Conservation (phyloP, 2,888 invertebrate genomes). For the Spicauda simplicius region DNA sequence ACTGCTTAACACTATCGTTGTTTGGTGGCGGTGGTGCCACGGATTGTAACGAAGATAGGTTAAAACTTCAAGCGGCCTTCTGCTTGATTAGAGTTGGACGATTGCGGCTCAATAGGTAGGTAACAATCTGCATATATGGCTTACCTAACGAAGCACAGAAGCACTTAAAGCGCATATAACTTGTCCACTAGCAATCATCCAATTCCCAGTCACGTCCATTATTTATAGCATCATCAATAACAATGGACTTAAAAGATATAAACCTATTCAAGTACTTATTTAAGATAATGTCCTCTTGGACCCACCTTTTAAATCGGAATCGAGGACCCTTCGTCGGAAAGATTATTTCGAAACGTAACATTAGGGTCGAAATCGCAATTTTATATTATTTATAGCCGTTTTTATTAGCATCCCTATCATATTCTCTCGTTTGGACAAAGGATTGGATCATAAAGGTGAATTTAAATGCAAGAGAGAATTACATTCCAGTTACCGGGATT, state of each 20-base stretch:
- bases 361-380: constrained; percentile 31
- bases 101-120: too few relatives aligned
- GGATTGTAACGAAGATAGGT: too few relatives aligned
- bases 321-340: constrained; percentile 11
- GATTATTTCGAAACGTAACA: constrained; percentile 23
- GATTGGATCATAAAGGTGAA: constrained; percentile 33
- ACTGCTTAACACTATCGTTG: too few relatives aligned
- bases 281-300: constrained; percentile 9
- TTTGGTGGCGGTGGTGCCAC: too few relatives aligned
- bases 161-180: too few relatives aligned
- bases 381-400: constrained; percentile 29
- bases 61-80: too few relatives aligned
- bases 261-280: constrained; percentile 1
- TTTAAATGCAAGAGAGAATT: constrained; percentile 17
- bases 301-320: constrained; percentile 23
- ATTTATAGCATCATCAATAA: background rate
- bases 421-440: constrained; percentile 32
- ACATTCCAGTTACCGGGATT: constrained; percentile 2
- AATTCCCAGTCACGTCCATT: background rate
- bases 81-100: too few relatives aligned
- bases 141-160: too few relatives aligned
- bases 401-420: constrained; percentile 34
- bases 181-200: too few relatives aligned
- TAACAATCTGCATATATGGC: too few relatives aligned
- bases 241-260: background rate